Percentiles rank a stretch among this genome's conserved stretches.
phyloP scores from a whole-genome alignment of 2,113 vertebrate species.

The Tyto alba region DNA sequence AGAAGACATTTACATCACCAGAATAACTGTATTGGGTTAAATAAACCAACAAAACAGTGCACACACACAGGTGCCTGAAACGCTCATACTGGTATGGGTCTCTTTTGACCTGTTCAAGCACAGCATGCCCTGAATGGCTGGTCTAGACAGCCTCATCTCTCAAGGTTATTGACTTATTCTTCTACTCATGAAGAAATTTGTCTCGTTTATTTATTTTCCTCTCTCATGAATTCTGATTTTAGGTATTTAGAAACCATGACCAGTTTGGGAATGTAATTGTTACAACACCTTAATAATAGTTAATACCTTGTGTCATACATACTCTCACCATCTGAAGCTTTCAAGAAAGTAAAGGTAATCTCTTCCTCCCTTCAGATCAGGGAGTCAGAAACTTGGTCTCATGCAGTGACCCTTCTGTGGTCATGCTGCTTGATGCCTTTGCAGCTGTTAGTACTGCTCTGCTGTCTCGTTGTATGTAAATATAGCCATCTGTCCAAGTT shows the following conservation, averaged over 20 bases:
- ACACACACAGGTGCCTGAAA: rapidly evolving
- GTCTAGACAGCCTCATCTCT: neutral
- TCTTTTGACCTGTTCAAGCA: rapidly evolving
- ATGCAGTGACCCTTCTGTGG: neutral
- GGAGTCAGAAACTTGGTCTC: neutral
- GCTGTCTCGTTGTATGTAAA: neutral
- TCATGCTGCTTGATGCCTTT: neutral
- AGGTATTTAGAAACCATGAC: neutral
- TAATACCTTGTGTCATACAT: neutral
- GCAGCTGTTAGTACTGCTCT: neutral
- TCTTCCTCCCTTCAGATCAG: neutral
- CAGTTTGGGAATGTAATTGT: neutral
- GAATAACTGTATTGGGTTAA: neutral
- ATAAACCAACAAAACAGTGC: neutral
- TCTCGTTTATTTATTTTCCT: neutral
- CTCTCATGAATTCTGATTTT: neutral
- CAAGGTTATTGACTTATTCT: neutral
- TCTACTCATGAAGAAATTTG: neutral
- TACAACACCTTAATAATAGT: neutral
- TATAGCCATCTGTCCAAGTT: neutral
- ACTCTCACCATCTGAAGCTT: neutral
- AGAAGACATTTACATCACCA: neutral
- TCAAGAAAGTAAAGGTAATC: neutral
- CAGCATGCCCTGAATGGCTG: neutral
- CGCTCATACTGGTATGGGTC: neutral